Evolutionary conservation across 2,888 invertebrate genomes (phyloP).

Genomic region (Mythimna lalbum): DNA sequence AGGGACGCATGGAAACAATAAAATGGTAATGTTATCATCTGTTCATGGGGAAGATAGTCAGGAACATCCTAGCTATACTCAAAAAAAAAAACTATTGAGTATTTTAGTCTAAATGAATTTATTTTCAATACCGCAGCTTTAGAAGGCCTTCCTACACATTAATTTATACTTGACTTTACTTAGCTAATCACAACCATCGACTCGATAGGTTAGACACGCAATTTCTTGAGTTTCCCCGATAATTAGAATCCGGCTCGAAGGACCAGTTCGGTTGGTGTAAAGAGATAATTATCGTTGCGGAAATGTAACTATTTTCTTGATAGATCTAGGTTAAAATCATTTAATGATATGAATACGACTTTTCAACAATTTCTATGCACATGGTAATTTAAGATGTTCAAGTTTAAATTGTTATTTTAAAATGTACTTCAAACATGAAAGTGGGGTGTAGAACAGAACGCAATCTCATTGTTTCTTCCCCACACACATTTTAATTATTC

Average conservation of each 20-base stretch:
- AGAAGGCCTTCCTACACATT: not conserved
- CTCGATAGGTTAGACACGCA: constrained; percentile 26
- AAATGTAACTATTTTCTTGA: constrained; percentile 53
- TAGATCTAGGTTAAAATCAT: constrained; percentile 24
- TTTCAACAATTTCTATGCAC: constrained; percentile 13
- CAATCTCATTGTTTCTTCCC: constrained; percentile 31
- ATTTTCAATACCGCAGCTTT: constrained; percentile 12
- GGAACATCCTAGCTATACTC: not conserved
- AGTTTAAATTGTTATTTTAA: not conserved
- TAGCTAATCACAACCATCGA: constrained; percentile 26
- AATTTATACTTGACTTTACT: constrained; percentile 19
- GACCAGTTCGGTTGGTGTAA: constrained; percentile 56
- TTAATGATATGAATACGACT: not conserved
- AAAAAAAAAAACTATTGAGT: not conserved
- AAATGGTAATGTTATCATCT: constrained; percentile 38
- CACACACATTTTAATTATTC: constrained; percentile 44
- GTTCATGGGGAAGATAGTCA: constrained; percentile 3
- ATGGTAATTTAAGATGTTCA: no score
- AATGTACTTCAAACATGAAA: not conserved
- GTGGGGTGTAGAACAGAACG: not conserved
- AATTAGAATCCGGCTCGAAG: constrained; percentile 61
- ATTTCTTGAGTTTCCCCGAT: constrained; percentile 54
- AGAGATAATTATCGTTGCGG: constrained; percentile 47
- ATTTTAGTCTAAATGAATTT: not conserved
- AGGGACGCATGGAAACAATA: constrained; percentile 49